Evolutionary conservation across 2,113 vertebrate species (phyloP), one percentile per base, ranked within the genome.

Genomic region (Epinephelus fuscoguttatus): DNA sequence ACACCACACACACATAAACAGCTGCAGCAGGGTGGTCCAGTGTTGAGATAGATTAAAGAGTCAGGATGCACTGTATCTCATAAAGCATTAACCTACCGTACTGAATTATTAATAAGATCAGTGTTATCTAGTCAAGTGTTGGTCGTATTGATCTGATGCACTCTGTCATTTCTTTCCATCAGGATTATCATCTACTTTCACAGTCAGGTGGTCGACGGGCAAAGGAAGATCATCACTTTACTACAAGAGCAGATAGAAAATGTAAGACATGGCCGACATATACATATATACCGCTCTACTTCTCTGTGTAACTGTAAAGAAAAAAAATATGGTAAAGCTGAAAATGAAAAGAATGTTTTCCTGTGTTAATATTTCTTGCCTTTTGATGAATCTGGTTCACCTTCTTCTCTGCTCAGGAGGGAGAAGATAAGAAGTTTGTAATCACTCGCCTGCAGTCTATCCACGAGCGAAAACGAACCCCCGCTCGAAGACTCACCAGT

Each of bases 111-210:
- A 50, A 4, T 19, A 14, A 60, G n/a, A 33, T 33, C 30, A 37
- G 4, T 45, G 53, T 49, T 17, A n/a, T 45, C 10, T n/a, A 23
- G 21, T 66, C 19, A 37, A 19, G 9, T n/a, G 12, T 33, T 42
- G 42, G 13, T 52, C 62, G 10, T 56, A 19, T 12, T 64, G 6
- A 50, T 68, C 75, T 68, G 6, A 78, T 55, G 25, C 8, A 12
- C 3, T 47, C 57, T 76, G 2, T 80, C 2, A 42, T 67, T 62
- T 80, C 37, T 75, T 37, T 82, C 73, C 80, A 76, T 67, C 92
- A 98, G 98, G 82, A 95, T 96, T 0, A 76, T 96, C 52, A 97
- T 97, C 94, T 99, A 99, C 93, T 96, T 98, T 93, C 95, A 97
- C 86, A 95, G 96, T 85, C 97, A 99, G 91, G 96, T 99, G 89